These are phyloP conservation scores for Lordiphosa collinella DNA, from an alignment of 1,140 invertebrate species.

Conservation along the genomic window DNA sequence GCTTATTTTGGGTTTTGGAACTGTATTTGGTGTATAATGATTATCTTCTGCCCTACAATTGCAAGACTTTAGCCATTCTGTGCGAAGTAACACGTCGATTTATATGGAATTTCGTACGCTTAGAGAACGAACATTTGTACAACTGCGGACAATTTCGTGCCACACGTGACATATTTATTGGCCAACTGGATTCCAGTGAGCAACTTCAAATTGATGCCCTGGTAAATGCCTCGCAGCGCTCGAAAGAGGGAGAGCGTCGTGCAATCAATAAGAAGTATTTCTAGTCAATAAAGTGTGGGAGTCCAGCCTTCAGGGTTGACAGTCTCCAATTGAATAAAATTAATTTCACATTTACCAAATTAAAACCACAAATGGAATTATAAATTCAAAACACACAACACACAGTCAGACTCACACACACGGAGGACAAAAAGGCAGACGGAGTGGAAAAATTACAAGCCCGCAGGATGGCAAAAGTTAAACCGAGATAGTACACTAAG, in stretches of 20 bases:
- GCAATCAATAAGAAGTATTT: background rate
- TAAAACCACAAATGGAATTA: conserved; percentile 79
- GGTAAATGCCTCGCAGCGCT: no score
- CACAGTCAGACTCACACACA: conserved; percentile 12
- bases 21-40: background rate
- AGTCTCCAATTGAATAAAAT: conserved; percentile 66
- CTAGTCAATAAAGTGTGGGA: conserved; percentile 45
- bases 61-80: background rate
- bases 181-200: no score
- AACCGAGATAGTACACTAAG: conserved; percentile 50
- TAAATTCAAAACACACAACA: conserved; percentile 62
- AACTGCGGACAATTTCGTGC: conserved; percentile 41
- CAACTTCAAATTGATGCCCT: background rate
- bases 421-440: conserved; percentile 19
- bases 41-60: background rate
- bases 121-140: conserved; percentile 43
- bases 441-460: conserved; percentile 47
- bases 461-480: conserved; percentile 76
- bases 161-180: conserved; percentile 21
- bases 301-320: conserved; percentile 4
- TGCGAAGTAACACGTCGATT: conserved; percentile 27
- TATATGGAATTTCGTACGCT: conserved; percentile 53
- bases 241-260: background rate
- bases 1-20: conserved; percentile 92
- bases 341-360: conserved; percentile 77